Base-by-base conservation (phyloP, 2,113 vertebrate genomes). In the Leuciscus idus region DNA sequence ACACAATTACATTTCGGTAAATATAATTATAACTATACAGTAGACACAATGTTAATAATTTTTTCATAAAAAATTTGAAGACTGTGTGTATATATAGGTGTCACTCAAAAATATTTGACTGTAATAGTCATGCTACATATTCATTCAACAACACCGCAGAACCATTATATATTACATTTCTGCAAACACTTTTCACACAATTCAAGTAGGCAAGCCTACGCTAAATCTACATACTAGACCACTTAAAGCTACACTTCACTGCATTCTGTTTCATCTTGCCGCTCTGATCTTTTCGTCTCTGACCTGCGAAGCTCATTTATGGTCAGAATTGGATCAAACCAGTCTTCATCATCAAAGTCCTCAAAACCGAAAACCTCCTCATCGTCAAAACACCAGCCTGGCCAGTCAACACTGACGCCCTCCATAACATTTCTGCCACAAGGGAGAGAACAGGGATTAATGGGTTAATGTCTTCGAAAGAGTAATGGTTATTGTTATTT, bases 331-430 rank as follows among this genome's bases (percentile, higher is more conserved):
- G 57, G 4, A 52, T 93, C 90, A 59, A 90, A 57, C 26, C 48
- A 64, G n/a, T 73, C 46, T 15, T 72, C 80, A 50, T 61, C 62
- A 2, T 85, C 52, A 8, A 91, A 92, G 0, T 26, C 59, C 75
- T 93, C 28, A 52, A 86, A 78, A 83, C 90, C 88, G 87, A 93
- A 85, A 26, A 94, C 89, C 21, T 95, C 93, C 2, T 92, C 88
- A 7, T 94, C 93, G 39, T 94, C 93, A 15, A 95, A 90, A 86
- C 92, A 94, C 94, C 95, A 96, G 68, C 93, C 94, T 0, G 89
- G 23, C 94, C 94, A 95, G 89, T 96, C 94, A 85, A 94, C 94
- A 17, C 92, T 95, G 15, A 86, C 89, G 13, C 93, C 93, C 1
- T 92, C 89, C 0, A 19, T 3, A 50, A 90, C 87, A 19, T 52